These are phyloP conservation scores for Eurosta solidaginis DNA, from an alignment of 1,140 invertebrate genomes.

Conservation along the genomic window DNA sequence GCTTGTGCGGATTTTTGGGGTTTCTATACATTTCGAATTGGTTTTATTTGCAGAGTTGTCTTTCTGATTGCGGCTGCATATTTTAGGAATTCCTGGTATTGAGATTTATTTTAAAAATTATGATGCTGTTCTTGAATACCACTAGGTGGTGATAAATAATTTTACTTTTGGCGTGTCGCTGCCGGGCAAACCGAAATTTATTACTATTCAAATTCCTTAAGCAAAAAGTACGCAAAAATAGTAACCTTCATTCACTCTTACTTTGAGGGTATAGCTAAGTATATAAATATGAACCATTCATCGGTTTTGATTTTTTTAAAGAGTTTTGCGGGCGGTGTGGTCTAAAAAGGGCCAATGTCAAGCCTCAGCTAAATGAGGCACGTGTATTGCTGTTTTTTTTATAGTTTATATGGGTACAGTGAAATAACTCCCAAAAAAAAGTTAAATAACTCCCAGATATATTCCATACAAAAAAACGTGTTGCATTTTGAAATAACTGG, in stretches of 20 bases:
- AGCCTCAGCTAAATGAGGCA: too few relatives aligned
- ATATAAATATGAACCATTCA: too few relatives aligned
- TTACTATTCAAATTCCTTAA: not conserved
- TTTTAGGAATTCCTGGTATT: constrained; percentile 25
- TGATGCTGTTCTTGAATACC: not conserved
- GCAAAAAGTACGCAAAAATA: not conserved
- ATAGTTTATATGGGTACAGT: too few relatives aligned
- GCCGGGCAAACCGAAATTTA: not conserved
- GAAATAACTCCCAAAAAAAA: too few relatives aligned
- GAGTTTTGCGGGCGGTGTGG: not conserved
- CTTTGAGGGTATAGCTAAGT: not conserved
- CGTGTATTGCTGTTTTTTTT: too few relatives aligned
- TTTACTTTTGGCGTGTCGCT: not conserved
- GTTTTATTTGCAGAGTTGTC: not conserved
- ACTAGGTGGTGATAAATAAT: constrained; percentile 9
- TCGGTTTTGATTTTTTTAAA: too few relatives aligned
- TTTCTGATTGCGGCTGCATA: not conserved
- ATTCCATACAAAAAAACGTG: too few relatives aligned
- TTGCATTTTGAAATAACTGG: too few relatives aligned
- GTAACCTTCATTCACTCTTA: not conserved
- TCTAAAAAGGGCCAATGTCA: too few relatives aligned
- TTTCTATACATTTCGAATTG: not conserved
- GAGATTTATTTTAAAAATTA: not conserved
- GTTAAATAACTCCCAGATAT: too few relatives aligned
- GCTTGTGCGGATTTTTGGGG: not conserved